Percentiles rank a stretch among this genome's conserved stretches.
phyloP scores from a whole-genome alignment of 2,113 vertebrate species.

The Caloenas nicobarica region DNA sequence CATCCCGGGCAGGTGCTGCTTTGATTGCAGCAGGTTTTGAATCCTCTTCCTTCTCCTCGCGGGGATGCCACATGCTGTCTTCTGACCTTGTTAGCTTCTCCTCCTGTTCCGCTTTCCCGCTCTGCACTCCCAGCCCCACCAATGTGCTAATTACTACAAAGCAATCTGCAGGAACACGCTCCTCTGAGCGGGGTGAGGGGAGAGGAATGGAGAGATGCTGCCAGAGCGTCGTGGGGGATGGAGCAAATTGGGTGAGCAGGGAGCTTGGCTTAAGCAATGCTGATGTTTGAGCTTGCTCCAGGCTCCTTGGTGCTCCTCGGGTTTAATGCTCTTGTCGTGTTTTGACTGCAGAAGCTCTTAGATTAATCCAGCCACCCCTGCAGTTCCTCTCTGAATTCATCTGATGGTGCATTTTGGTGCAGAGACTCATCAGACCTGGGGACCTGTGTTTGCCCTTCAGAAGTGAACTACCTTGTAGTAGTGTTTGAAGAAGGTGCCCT shows the following conservation, averaged over 20 bases:
- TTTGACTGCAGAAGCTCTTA: neutral
- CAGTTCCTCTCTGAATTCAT: neutral
- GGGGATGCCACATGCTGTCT: slow-evolving; percentile 60
- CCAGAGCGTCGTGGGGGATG: neutral
- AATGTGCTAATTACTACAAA: slow-evolving; percentile 44
- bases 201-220: neutral
- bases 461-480: neutral
- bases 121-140: neutral
- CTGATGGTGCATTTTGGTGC: neutral
- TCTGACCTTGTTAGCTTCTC: slow-evolving; percentile 67
- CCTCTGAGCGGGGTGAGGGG: neutral
- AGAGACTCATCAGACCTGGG: neutral
- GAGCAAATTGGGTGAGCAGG: neutral
- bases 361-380: neutral
- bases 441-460: neutral
- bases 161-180: slow-evolving; percentile 14
- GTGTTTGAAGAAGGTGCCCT: neutral
- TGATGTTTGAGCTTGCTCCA: neutral
- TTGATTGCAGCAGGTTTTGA: slow-evolving; percentile 53
- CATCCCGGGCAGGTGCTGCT: slow-evolving; percentile 41
- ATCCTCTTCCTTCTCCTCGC: slow-evolving; percentile 26
- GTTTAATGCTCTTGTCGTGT: neutral
- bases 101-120: slow-evolving; percentile 45
- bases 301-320: neutral
- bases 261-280: neutral